These are phyloP conservation scores for Microchrysa polita DNA, from an alignment of 2,888 invertebrate species.

Conservation along the genomic window DNA sequence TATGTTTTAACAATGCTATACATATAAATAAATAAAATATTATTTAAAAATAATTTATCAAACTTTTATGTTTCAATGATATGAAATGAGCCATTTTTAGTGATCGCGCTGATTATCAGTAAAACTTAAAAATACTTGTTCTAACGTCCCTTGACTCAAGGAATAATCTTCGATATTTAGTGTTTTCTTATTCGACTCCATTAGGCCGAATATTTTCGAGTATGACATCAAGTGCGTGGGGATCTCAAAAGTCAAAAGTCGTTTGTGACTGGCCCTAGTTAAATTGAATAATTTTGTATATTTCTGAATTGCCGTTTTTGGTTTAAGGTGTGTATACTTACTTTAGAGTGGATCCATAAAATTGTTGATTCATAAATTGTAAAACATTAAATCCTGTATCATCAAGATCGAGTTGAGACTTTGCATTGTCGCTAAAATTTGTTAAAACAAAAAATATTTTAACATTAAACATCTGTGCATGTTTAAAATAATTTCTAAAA, in stretches of 20 bases:
- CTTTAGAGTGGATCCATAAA: conserved; percentile 19
- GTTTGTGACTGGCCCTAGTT: conserved; percentile 74
- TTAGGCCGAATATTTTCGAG: conserved; percentile 74
- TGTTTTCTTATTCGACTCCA: conserved; percentile 71
- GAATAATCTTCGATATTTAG: conserved; percentile 77
- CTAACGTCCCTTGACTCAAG: conserved; percentile 79
- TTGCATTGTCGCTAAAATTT: background rate
- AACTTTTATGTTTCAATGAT: too few relatives aligned
- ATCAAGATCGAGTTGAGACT: background rate
- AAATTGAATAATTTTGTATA: conserved; percentile 46
- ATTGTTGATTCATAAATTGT: conserved; percentile 17
- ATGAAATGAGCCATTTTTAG: too few relatives aligned
- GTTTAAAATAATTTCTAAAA: too few relatives aligned
- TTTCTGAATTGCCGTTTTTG: too few relatives aligned
- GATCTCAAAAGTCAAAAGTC: conserved; percentile 74
- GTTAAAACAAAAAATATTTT: background rate
- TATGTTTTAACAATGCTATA: too few relatives aligned
- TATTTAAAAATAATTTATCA: too few relatives aligned
- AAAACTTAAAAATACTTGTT: conserved; percentile 78
- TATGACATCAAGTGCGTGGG: conserved; percentile 67
- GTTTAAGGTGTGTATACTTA: too few relatives aligned
- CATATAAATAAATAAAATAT: too few relatives aligned
- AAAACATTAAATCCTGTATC: background rate
- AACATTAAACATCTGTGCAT: too few relatives aligned
- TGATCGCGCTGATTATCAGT: conserved; percentile 68